Percentiles rank a stretch among this genome's conserved stretches.
Conservation (phyloP, 1,140 invertebrate genomes). For the Drosophila miranda region DNA sequence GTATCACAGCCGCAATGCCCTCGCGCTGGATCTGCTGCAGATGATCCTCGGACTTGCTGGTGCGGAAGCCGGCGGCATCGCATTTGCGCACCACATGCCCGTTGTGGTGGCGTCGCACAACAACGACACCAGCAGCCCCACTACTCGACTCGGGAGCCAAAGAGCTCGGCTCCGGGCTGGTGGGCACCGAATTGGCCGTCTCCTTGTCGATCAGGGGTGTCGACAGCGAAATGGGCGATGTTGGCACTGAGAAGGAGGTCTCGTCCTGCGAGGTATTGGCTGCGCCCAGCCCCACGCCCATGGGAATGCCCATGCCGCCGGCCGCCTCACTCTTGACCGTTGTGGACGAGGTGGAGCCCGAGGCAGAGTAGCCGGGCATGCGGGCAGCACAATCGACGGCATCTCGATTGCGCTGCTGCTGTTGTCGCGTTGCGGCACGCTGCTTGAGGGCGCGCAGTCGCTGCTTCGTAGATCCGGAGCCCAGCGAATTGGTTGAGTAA, state of each 20-base stretch:
- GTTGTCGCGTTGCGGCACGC: slow-evolving; percentile 55
- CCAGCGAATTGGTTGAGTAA: slow-evolving; percentile 72
- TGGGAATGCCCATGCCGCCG: slow-evolving; percentile 7
- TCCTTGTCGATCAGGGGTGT: slow-evolving; percentile 79
- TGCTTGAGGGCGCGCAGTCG: slow-evolving; percentile 71
- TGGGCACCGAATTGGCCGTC: slow-evolving; percentile 89
- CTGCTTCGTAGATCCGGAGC: slow-evolving; percentile 71
- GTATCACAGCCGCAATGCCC: slow-evolving; percentile 86
- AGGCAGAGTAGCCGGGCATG: slow-evolving; percentile 43
- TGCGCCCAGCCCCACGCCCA: slow-evolving; percentile 31
- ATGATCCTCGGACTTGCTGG: slow-evolving; percentile 93
- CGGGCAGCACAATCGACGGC: slow-evolving; percentile 62
- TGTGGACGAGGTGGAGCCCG: slow-evolving; percentile 69
- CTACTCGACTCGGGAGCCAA: slow-evolving; percentile 82
- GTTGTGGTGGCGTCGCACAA: slow-evolving; percentile 75
- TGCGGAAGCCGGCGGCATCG: slow-evolving; percentile 85
- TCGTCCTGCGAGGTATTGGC: slow-evolving; percentile 69
- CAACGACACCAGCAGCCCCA: slow-evolving; percentile 78
- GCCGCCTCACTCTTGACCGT: slow-evolving; percentile 74
- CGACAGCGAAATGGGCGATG: slow-evolving; percentile 78
- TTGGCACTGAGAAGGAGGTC: slow-evolving; percentile 81
- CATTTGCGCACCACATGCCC: slow-evolving; percentile 76
- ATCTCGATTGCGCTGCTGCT: slow-evolving; percentile 60
- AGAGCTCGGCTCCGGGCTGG: slow-evolving; percentile 87
- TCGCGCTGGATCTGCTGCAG: slow-evolving; percentile 85